Conservation (phyloP, 2,888 invertebrate genomes). For the Trachelus iudaicus region DNA sequence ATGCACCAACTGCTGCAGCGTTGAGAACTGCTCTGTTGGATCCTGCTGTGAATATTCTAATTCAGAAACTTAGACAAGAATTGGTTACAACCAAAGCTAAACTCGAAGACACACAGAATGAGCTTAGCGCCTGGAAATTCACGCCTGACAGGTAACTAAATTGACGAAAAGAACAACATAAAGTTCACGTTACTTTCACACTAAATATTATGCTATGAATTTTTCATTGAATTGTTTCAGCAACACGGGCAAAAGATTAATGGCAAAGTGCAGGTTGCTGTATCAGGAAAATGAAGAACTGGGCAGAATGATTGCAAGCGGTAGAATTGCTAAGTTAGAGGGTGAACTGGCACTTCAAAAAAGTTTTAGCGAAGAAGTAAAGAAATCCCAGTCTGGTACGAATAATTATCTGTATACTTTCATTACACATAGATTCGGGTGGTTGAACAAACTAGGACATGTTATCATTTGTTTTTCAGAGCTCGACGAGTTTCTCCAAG, state of each 20-base stretch:
- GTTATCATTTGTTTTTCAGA: slow-evolving; percentile 70
- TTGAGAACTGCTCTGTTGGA: slow-evolving; percentile 88
- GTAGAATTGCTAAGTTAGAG: slow-evolving; percentile 93
- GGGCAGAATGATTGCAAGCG: slow-evolving; percentile 94
- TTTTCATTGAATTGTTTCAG: slow-evolving; percentile 63
- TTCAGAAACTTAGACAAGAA: slow-evolving; percentile 91
- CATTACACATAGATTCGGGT: neutral
- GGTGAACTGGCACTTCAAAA: slow-evolving; percentile 95
- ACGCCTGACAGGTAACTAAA: slow-evolving; percentile 87
- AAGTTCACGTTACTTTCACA: neutral
- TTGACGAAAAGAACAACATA: neutral
- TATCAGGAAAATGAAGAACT: slow-evolving; percentile 98
- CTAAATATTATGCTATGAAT: neutral
- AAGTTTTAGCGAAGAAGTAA: slow-evolving; percentile 95
- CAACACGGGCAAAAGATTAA: slow-evolving; percentile 96
- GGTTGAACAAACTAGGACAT: slow-evolving; percentile 8
- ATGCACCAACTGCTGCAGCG: slow-evolving; percentile 81
- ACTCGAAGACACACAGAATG: slow-evolving; percentile 96
- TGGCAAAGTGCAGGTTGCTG: slow-evolving; percentile 95
- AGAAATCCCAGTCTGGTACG: slow-evolving; percentile 93
- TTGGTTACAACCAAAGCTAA: slow-evolving; percentile 88
- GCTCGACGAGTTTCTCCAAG: slow-evolving; percentile 93
- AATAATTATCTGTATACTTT: slow-evolving; percentile 15
- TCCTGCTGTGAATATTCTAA: slow-evolving; percentile 94
- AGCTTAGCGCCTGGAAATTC: slow-evolving; percentile 98